These are phyloP conservation scores for Tricholaema leucomelas DNA, from an alignment of 2,113 vertebrate species.

Conservation along the genomic window DNA sequence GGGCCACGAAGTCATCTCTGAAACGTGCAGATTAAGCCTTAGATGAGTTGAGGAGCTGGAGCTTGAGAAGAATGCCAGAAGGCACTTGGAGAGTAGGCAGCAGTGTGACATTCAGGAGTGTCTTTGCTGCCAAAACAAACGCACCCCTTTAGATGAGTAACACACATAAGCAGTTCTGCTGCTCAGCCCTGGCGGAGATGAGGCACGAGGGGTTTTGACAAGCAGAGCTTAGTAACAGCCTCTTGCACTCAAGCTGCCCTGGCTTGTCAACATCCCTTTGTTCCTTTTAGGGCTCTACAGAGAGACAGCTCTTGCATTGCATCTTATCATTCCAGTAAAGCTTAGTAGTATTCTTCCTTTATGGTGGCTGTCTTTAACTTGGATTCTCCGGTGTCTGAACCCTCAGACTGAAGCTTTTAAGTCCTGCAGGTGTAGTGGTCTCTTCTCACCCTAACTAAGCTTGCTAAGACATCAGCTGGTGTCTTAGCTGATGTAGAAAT, in stretches of 20 bases:
- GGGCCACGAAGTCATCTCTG: not conserved
- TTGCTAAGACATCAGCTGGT: not conserved
- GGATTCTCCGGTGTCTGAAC: not conserved
- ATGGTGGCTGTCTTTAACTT: not conserved
- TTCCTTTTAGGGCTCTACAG: not conserved
- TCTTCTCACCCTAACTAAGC: not conserved
- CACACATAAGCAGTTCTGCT: not conserved
- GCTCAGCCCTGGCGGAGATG: not conserved
- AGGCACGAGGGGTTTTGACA: not conserved
- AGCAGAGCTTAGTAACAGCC: not conserved
- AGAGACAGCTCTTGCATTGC: rapidly evolving
- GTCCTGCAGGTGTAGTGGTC: not conserved
- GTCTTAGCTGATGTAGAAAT: no score
- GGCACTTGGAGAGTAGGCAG: not conserved
- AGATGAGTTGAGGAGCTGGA: not conserved
- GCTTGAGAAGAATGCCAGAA: not conserved
- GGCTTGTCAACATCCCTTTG: not conserved
- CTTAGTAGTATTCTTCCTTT: not conserved
- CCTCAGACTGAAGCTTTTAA: rapidly evolving
- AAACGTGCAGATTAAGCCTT: not conserved
- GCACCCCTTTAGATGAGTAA: not conserved
- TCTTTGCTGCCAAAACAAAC: not conserved
- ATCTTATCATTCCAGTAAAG: not conserved
- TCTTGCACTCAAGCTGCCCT: not conserved
- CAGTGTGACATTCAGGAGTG: not conserved